Evolutionary conservation across 2,888 invertebrate genomes (phyloP).

Genomic region (Melanostoma scalare): DNA sequence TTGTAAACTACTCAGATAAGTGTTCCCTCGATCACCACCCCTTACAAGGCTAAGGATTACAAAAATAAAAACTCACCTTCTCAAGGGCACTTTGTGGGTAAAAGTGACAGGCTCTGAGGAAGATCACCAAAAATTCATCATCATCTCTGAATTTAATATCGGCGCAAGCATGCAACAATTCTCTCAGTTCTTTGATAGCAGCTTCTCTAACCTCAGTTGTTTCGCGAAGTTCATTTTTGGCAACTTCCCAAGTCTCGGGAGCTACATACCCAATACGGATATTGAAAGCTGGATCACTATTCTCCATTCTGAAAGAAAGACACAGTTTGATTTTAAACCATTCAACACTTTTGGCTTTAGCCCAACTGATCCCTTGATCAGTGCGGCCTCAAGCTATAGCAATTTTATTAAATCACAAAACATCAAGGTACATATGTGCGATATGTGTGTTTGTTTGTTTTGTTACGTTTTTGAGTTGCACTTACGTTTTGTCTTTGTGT

Average conservation of each 20-base stretch:
- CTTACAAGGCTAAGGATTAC: conserved; percentile 5
- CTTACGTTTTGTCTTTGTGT: conserved; percentile 60
- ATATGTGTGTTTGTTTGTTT: conserved; percentile 48
- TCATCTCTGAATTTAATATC: conserved; percentile 88
- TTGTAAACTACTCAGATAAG: not conserved
- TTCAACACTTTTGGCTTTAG: not conserved
- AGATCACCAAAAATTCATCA: conserved; percentile 90
- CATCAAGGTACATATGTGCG: not conserved
- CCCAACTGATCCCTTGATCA: conserved; percentile 18
- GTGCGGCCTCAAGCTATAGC: not conserved
- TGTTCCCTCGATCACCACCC: conserved; percentile 32
- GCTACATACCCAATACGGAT: conserved; percentile 85
- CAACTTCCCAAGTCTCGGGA: conserved; percentile 84
- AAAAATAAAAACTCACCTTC: conserved; percentile 83
- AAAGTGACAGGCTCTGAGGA: conserved; percentile 91
- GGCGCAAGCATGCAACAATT: conserved; percentile 86
- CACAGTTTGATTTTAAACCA: conserved; percentile 4
- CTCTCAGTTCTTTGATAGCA: conserved; percentile 84
- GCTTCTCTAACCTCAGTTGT: conserved; percentile 87
- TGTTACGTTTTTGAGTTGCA: conserved; percentile 23
- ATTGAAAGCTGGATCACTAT: conserved; percentile 83
- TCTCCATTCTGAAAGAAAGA: conserved; percentile 77
- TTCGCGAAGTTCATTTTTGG: conserved; percentile 87
- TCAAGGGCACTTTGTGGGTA: conserved; percentile 91
- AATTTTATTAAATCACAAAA: not conserved